phyloP scores from a whole-genome alignment of 2,797 vertebrate species.

The Darevskia nairensis region DNA sequence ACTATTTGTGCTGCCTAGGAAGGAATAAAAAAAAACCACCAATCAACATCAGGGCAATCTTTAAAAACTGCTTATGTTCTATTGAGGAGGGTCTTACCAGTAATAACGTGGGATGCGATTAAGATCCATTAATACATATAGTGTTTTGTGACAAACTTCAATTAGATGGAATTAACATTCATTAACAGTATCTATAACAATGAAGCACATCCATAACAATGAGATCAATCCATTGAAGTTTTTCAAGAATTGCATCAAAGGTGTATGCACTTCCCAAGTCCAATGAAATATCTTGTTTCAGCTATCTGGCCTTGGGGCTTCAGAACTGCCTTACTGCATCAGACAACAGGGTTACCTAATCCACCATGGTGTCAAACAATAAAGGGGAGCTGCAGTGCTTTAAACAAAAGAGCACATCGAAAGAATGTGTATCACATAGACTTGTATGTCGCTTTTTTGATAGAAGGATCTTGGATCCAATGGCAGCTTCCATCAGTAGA shows the following conservation, averaged over 20 bases:
- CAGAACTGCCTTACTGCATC: background rate
- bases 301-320: slow-evolving; percentile 5
- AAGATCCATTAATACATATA: background rate
- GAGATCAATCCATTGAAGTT: background rate
- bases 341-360: background rate
- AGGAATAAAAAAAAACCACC: slow-evolving; percentile 1
- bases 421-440: background rate
- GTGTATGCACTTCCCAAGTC: background rate
- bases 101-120: background rate
- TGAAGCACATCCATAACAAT: background rate
- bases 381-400: background rate
- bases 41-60: background rate
- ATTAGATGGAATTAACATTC: background rate
- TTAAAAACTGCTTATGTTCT: background rate
- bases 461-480: background rate
- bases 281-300: background rate
- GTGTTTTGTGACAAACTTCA: background rate
- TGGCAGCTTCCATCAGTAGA: background rate
- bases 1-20: slow-evolving; percentile 94
- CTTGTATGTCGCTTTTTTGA: background rate
- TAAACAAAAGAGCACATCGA: background rate
- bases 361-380: background rate
- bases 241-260: background rate
- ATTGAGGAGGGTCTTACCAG: background rate
- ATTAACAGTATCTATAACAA: background rate